Evolutionary conservation across 1,140 invertebrate species (phyloP), one percentile per base, ranked within the genome.

Genomic region (Elymnias hypermnestra): DNA sequence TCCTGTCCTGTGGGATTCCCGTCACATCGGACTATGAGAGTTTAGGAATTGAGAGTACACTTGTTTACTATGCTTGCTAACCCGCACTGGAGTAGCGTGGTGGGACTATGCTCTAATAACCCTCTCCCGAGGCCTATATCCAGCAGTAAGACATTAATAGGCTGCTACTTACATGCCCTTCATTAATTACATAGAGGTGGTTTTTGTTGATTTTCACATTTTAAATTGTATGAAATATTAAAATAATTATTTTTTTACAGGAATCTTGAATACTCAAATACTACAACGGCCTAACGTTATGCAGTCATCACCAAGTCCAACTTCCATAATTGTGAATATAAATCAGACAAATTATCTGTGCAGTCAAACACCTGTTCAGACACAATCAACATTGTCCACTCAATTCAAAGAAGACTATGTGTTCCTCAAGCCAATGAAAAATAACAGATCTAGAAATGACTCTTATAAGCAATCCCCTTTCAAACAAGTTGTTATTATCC

Each of bases 281-380:
- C 52, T 85, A 3, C 66, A 68, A 18, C 54, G 73, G 13, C 77
- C 74, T 0, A 85, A 79, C 49, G 54, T 66, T 8, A 68, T 72
- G 57, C 68, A 77, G 38, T 83, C 79, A 1, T 84, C 85, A 12
- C 83, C 85, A 0, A 86, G 83, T 44, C 83, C 83, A 2, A 86
- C 72, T 3, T 79, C 82, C 14, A 77, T 87, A 41, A 86, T 86
- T 25, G 53, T 62, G 14, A 79, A 68, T 56, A 82, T 86, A 45
- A 86, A 87, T 44, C 83, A 86, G 17, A 83, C 83, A 0, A 85
- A 74, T 39, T 86, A 71, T 55, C 57, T 84, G 36, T 86, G 81
- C 53, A 81, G 68, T 42, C 63, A 75, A 47, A 57, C 65, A 5
- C 41, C 68, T 3, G 74, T 73, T 0, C 13, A 53, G 0, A 53